Percentiles rank a stretch among this genome's conserved stretches.
Evolutionary conservation across 2,797 vertebrate genomes (phyloP).

Genomic region (Chromobotia macracanthus): DNA sequence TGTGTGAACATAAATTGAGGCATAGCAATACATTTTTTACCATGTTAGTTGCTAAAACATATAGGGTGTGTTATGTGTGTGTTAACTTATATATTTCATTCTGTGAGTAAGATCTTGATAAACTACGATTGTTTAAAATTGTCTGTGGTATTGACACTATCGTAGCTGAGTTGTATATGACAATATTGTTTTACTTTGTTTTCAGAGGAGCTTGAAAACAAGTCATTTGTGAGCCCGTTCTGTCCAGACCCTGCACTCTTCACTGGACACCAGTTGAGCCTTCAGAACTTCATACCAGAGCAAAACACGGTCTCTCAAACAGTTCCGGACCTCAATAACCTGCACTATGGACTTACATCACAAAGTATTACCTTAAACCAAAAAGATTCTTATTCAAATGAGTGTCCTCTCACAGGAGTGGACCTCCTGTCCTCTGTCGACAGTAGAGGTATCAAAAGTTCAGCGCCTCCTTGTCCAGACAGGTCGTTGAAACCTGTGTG

Average conservation of each 20-base stretch:
- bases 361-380: conserved; percentile 47
- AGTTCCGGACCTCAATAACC: conserved; percentile 73
- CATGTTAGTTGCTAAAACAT: no score
- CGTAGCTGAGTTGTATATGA: conserved; percentile 15
- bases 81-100: not conserved
- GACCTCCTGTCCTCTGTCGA: conserved; percentile 93
- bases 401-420: conserved; percentile 82
- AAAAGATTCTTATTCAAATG: conserved; percentile 69
- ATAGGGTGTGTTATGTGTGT: no score
- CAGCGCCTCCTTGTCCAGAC: conserved; percentile 75
- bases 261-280: conserved; percentile 65
- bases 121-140: not conserved
- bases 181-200: conserved; percentile 52
- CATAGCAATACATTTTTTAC: not conserved
- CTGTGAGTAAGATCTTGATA: not conserved
- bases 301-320: conserved; percentile 59
- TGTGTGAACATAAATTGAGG: not conserved
- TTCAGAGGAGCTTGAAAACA: conserved; percentile 84
- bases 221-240: conserved; percentile 66
- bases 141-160: not conserved
- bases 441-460: conserved; percentile 73
- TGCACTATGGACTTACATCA: conserved; percentile 70
- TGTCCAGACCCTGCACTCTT: conserved; percentile 68
- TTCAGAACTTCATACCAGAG: conserved; percentile 72
- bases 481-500: conserved; percentile 86